These are phyloP conservation scores for Tribolium freemani DNA, from an alignment of 2,888 invertebrate genomes.

Conservation along the genomic window DNA sequence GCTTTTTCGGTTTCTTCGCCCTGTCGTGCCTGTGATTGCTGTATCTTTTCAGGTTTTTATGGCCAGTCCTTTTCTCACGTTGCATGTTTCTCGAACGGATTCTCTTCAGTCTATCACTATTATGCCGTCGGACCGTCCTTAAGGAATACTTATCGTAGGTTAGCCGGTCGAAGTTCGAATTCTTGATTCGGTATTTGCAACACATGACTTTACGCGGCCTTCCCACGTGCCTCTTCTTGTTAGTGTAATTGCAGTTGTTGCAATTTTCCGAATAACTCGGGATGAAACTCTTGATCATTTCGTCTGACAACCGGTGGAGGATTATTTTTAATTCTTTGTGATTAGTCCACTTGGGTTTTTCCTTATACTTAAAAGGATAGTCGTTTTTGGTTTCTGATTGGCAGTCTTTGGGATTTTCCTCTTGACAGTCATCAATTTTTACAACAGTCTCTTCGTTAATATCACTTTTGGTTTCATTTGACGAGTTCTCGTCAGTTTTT, in stretches of 20 bases:
- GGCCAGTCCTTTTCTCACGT: conserved; percentile 13
- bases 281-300: conserved; percentile 39
- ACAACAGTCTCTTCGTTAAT: not conserved
- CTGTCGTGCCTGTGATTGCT: conserved; percentile 23
- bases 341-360: not conserved
- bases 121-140: conserved; percentile 7
- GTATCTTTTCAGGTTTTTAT: not conserved
- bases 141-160: conserved; percentile 17
- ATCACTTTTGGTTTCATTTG: not conserved
- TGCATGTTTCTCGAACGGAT: conserved; percentile 14
- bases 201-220: conserved; percentile 26
- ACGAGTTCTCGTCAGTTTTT: conserved; percentile 34
- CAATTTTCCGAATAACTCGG: conserved; percentile 21
- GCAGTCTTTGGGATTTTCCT: not conserved
- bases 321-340: conserved; percentile 39
- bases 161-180: conserved; percentile 7
- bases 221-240: conserved; percentile 10
- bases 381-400: not conserved
- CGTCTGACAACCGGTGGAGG: conserved; percentile 29
- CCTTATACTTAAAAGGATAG: not conserved
- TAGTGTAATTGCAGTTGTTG: not conserved
- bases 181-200: conserved; percentile 23
- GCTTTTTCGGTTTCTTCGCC: conserved; percentile 30
- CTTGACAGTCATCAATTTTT: not conserved
- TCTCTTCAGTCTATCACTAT: conserved; percentile 23